These are phyloP conservation scores for Amniataba percoides DNA, from an alignment of 2,797 vertebrate species.

Conservation along the genomic window DNA sequence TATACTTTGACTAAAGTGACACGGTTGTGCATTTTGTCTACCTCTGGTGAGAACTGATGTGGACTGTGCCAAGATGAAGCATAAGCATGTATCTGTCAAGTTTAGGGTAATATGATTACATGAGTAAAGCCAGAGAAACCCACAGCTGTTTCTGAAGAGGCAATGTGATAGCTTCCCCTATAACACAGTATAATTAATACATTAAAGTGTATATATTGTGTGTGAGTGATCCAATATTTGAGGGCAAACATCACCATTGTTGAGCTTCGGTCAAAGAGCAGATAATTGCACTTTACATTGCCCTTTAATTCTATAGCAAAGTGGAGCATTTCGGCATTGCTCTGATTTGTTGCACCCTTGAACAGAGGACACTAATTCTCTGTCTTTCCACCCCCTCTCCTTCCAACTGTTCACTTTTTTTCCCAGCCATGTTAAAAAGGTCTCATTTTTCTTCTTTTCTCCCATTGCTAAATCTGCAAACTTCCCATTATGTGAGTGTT, in stretches of 20 bases:
- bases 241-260: slow-evolving; percentile 2
- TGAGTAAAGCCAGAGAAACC: background rate
- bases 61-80: background rate
- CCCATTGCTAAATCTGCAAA: slow-evolving; percentile 64
- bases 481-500: slow-evolving; percentile 65
- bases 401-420: slow-evolving; percentile 1
- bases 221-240: background rate
- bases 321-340: slow-evolving; percentile 45
- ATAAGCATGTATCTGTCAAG: background rate
- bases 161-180: background rate
- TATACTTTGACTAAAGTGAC: too few species aligned
- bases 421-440: slow-evolving; percentile 54
- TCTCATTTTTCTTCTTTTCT: slow-evolving; percentile 46
- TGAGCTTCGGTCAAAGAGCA: slow-evolving; percentile 15
- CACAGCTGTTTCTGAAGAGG: too few species aligned
- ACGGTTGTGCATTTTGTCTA: too few species aligned
- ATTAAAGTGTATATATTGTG: background rate
- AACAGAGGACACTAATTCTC: slow-evolving; percentile 54
- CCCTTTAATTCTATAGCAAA: slow-evolving; percentile 10
- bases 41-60: background rate
- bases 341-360: slow-evolving; percentile 53
- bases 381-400: background rate
- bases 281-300: slow-evolving; percentile 23
- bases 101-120: background rate
- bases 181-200: background rate